phyloP scores from a whole-genome alignment of 2,797 vertebrate species.

The Tadarida brasiliensis region DNA sequence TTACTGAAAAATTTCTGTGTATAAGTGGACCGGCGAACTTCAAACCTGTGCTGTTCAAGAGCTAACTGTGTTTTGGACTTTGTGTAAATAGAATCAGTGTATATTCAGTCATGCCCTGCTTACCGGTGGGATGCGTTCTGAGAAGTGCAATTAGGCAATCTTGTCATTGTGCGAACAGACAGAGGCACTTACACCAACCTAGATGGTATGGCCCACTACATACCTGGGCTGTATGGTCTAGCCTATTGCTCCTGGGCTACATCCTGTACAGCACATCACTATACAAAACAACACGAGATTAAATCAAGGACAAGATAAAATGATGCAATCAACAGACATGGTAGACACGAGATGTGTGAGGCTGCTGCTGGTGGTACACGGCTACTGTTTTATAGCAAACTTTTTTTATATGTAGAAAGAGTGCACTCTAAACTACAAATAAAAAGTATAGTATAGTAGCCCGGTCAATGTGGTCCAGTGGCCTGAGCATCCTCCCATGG shows the following conservation, averaged over 20 bases:
- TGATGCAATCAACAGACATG: background rate
- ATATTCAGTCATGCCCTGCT: background rate
- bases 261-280: background rate
- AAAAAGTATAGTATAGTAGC: background rate
- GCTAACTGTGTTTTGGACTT: background rate
- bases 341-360: background rate
- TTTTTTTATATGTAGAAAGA: background rate
- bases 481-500: no score
- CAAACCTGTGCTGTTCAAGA: background rate
- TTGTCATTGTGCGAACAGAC: background rate
- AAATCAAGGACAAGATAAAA: background rate
- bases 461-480: no score
- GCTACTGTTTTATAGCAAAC: background rate
- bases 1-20: background rate
- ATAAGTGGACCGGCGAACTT: background rate
- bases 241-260: background rate
- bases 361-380: background rate
- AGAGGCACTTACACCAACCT: background rate
- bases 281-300: background rate
- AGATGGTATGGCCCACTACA: background rate
- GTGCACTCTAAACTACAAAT: background rate
- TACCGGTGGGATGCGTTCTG: background rate
- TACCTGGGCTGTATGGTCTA: background rate
- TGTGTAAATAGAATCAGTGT: background rate
- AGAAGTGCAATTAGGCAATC: background rate